A percentile compares a stretch with the other conserved stretches of the same genome.
These are phyloP conservation scores for Teleopsis dalmanni DNA, from an alignment of 1,140 invertebrate genomes.

Conservation along the genomic window DNA sequence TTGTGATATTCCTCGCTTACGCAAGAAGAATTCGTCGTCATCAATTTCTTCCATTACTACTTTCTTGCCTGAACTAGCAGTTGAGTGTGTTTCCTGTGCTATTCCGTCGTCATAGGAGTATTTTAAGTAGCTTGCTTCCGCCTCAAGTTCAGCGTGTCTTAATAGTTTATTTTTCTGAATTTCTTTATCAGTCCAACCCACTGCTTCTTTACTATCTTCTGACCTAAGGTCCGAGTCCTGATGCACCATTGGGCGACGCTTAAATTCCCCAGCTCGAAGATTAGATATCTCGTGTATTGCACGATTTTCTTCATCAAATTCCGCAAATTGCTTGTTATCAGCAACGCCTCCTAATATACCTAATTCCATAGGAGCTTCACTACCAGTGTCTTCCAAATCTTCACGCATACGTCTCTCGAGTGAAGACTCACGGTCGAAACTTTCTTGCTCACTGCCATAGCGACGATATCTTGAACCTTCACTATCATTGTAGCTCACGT, in stretches of 20 bases:
- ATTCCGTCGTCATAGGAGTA: conserved; percentile 19
- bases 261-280: conserved; percentile 33
- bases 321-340: conserved; percentile 39
- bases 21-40: conserved; percentile 77
- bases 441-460: conserved; percentile 39
- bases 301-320: conserved; percentile 42
- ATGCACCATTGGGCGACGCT: conserved; percentile 36
- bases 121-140: conserved; percentile 33
- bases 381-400: conserved; percentile 32
- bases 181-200: conserved; percentile 36
- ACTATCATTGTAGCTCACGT: conserved; percentile 46
- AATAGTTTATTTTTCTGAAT: conserved; percentile 36
- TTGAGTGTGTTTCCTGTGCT: conserved; percentile 39
- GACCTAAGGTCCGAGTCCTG: conserved; percentile 43
- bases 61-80: conserved; percentile 42
- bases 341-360: conserved; percentile 30
- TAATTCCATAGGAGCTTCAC: conserved; percentile 27
- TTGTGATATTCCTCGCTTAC: conserved; percentile 69
- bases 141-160: conserved; percentile 35
- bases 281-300: conserved; percentile 43
- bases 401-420: conserved; percentile 40
- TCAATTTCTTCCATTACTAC: conserved; percentile 75
- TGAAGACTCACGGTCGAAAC: conserved; percentile 45
- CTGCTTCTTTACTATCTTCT: conserved; percentile 35
- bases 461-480: conserved; percentile 36